phyloP scores from a whole-genome alignment of 2,888 invertebrate species.

The Agrochola lychnidis region DNA sequence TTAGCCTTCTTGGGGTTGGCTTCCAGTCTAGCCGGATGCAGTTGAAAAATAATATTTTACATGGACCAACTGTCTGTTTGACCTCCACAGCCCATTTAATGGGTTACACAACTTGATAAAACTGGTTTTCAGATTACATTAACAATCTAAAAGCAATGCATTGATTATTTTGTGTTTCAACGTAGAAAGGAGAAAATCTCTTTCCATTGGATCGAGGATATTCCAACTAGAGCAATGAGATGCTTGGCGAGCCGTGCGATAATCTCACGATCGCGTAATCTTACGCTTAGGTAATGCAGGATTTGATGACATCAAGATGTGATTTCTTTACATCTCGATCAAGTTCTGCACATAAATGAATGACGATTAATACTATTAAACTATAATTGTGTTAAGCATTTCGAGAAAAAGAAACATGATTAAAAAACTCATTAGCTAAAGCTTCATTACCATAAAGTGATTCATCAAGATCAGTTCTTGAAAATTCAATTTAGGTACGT shows the following conservation, averaged over 20 bases:
- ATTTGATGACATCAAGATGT: neutral
- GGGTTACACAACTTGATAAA: neutral
- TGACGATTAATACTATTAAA: neutral
- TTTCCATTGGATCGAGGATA: neutral
- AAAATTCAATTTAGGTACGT: conserved; percentile 25
- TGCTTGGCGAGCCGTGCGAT: neutral
- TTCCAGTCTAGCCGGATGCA: neutral
- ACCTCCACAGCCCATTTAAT: neutral
- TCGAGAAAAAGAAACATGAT: neutral
- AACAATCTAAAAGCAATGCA: neutral
- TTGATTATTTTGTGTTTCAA: neutral
- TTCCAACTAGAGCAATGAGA: neutral
- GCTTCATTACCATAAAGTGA: conserved; percentile 17
- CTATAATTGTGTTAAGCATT: neutral
- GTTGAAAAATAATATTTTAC: neutral
- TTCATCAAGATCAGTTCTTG: conserved; percentile 24
- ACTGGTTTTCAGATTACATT: neutral
- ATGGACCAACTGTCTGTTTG: neutral
- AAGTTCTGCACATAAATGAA: neutral
- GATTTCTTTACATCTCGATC: neutral
- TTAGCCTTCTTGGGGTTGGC: fast-evolving
- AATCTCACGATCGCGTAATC: neutral
- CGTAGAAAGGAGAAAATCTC: neutral
- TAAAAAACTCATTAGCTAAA: neutral
- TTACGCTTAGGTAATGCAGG: no score